Base-by-base conservation (phyloP, 2,113 vertebrate genomes). In the Aegithalos caudatus region DNA sequence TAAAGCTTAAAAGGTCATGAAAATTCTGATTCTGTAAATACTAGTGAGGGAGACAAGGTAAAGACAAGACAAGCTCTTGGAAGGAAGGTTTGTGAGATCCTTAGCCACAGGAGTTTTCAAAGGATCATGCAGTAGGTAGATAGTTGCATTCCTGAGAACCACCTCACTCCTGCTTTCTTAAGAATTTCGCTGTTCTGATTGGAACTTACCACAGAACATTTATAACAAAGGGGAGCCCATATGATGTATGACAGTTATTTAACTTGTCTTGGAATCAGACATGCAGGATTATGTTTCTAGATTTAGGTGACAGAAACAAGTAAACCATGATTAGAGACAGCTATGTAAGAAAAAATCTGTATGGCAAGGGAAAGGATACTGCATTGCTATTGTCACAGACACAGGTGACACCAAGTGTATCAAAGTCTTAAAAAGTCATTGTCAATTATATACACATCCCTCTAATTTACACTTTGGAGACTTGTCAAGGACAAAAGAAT, bases 151-250 rank as follows among this genome's bases (percentile, higher is more conserved):
- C 70, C 56, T 87, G 62, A 70, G 87, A 97, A 81, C 29, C 66
- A 87, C 66, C 56, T 93, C 58, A 56, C 48, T 96, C 54, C 79
- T 93, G 66, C 62, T 96, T 96, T 85, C 89, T 95, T 87, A 93
- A 95, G 88, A 88, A 95, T 94, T 95, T 95, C 62, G 53, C 77
- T 83, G 67, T 67, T 92, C 91, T 93, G 92, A 89, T 95, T 96
- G 96, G 92, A 93, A 69, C n/a, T 72, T 92, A 92, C 66, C 78
- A 92, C 69, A 67, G 85, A 81, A 77, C n/a, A 74, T 31, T 80
- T 45, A 77, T 82, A 95, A 96, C 76, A 90, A 97, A 92, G 80
- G 15, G 70, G 12, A 93, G 73, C 29, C 72, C 69, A 74, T 60
- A 73, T 90, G 83, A 95, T 27, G 3, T 89, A 77, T 60, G 66